Base-by-base conservation (phyloP, 2,797 vertebrate species). In the Neosalanx taihuensis region DNA sequence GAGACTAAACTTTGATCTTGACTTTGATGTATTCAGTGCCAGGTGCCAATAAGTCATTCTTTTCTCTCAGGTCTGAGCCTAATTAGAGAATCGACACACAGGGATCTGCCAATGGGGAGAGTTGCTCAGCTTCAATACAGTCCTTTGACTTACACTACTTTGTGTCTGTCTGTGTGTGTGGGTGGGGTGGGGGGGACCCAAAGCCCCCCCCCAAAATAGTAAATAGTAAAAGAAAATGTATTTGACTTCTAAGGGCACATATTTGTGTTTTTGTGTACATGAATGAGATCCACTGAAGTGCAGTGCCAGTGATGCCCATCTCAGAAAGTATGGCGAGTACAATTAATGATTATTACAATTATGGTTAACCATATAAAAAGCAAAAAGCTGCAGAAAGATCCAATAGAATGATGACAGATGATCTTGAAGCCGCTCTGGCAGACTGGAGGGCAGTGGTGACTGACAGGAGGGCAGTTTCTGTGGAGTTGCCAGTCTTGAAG, bases 51-150 rank as follows among this genome's bases (percentile, higher is more conserved):
- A 64, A 67, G 70, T 77, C 72, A 74, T 77, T 72, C 74, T 77
- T 76, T 78, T 70, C 82, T 80, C 77, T 35, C 26, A 67, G 78
- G 83, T 74, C 72, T 73, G 51, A 6, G 59, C 79, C 81, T 84
- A 78, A 88, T 90, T 85, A 84, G 73, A 80, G 81, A 82, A 81
- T 73, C 75, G 74, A 83, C 69, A 76, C 69, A 72, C 77, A 71
- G 61, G 58, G 56, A 75, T 58, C 66, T 73, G 77, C 77, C 73
- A 72, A 71, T 49, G 1, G 79, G 78, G 69, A 81, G 72, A 77
- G 84, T 75, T 79, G 85, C 86, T 78, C 64, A 56, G 66, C 41
- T 33, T 79, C 75, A 64, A 64, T 69, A 31, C 9, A 66, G 66
- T 77, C 78, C 72, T 80, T 56, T 75, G 75, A 79, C 72, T 23